Evolutionary conservation across 1,140 invertebrate species (phyloP), one percentile per base, ranked within the genome.

Genomic region (Pseudomyrmex gracilis): DNA sequence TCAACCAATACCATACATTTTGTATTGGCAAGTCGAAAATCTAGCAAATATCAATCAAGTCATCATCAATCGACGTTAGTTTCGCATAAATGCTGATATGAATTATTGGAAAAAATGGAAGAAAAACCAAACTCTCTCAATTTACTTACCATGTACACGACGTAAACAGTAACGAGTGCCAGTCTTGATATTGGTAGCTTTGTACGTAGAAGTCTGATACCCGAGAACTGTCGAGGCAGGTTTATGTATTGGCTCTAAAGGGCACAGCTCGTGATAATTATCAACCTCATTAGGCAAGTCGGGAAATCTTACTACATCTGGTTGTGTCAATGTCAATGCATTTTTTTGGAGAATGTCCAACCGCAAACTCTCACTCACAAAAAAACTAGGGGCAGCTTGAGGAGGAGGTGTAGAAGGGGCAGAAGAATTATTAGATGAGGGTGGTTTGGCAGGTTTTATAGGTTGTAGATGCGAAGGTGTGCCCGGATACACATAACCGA

Each of bases 271-370:
- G 80, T 98, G 96, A 93, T 98, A 99, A 91, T 97, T 97, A 90
- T 99, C 98, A 70, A 99, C 97, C 91, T 97, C 97, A 74, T 95
- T 94, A 0, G 98, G 98, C 80, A 99, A 93, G 91, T 98, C 98
- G 90, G 95, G 95, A 94, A 95, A 96, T 87, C 95, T 94, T 77
- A 95, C 93, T 43, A 95, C 94, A 93, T 97, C 96, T 8, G 96
- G 95, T 89, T 97, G 96, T 57, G 97, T 95, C 89, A 98, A 93
- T 12, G 96, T 96, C 45, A 98, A 90, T 45, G 96, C 95, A 94
- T 98, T 98, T 92, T 96, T 96, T 87, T 97, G 96, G 73, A 98
- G 93, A 85, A 98, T 96, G 89, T 98, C 97, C 88, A 96, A 90
- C 66, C 97, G 96, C 66, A 98, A 93, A 90, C 96, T 96, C 88